Evolutionary conservation across 2,888 invertebrate species (phyloP), one percentile per base, ranked within the genome.

Genomic region (Ceratothoa steindachneri): DNA sequence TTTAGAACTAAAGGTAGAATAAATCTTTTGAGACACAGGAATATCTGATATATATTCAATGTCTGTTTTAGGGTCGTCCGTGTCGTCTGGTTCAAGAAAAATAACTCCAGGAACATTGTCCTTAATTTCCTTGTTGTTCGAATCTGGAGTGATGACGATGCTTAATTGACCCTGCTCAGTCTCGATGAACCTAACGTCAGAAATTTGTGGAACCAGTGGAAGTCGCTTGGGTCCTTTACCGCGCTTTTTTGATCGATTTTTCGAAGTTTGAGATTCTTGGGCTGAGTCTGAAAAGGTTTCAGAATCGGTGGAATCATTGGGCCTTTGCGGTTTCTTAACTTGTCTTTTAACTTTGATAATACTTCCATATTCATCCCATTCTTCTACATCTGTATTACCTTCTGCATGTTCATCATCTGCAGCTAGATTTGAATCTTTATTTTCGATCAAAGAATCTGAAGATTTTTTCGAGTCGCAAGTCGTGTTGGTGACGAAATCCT

Each of bases 181-280:
- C 27, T 76, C 76, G 0, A 79, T 27, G 53, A 76, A 79, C 22
- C 76, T 51, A 29, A 79, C 73, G n/a, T 79, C 79, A n/a, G 76
- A 76, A 7, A 77, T 29, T 51, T 73, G 76, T 12, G 76, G 76
- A 12, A 67, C 76, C 19, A 77, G 52, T 2, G 60, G 60, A 24
- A 60, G 60, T 24, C 12, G n/a, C 67, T 55, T 72, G 12, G 67
- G 30, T 30, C n/a, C 15, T 1, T 29, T 29, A 1, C n/a, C 3
- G n/a, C 9, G 15, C 28, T 67, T 30, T 41, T 41, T 60, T 22
- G 65, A 66, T 22, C 24, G 30, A 12, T 30, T 29, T 30, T 30
- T 15, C 1, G 67, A 27, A 41, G 60, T 31, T 19, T 73, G 69
- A 28, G 75, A 69, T 12, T 77, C 76, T 12, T 29, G 15, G 12